These are phyloP conservation scores for Agapetus fuscipes DNA, from an alignment of 2,888 invertebrate species.

Conservation along the genomic window DNA sequence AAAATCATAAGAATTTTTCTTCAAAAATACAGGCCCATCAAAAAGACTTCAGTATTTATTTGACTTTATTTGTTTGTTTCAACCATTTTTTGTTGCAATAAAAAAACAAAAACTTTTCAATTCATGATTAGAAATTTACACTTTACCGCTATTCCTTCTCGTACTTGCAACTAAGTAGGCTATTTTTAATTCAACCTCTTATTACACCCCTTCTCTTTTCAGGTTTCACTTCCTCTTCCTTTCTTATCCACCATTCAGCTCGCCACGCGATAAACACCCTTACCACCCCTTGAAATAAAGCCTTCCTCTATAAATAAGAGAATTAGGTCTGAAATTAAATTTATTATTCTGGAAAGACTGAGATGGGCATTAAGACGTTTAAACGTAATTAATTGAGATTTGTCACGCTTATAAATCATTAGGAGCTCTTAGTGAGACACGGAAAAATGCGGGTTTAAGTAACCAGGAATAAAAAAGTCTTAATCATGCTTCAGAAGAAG, in stretches of 20 bases:
- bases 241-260: conserved; percentile 12
- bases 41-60: too few relatives aligned
- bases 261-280: conserved; percentile 16
- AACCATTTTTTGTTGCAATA: neutral
- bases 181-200: conserved; percentile 22
- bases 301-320: conserved; percentile 11
- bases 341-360: conserved; percentile 8
- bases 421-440: neutral
- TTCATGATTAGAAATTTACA: too few relatives aligned
- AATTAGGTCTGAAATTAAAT: conserved; percentile 14
- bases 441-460: too few relatives aligned
- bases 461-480: too few relatives aligned
- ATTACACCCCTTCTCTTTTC: too few relatives aligned
- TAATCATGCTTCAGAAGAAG: too few relatives aligned
- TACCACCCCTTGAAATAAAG: conserved; percentile 14
- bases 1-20: too few relatives aligned
- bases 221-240: conserved; percentile 10
- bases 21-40: too few relatives aligned
- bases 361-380: conserved; percentile 19
- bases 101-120: too few relatives aligned
- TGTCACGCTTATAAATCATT: conserved; percentile 20
- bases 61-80: neutral
- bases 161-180: conserved; percentile 16
- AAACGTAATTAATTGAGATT: conserved; percentile 21
- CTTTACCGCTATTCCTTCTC: too few relatives aligned